A percentile compares a stretch with the other conserved stretches of the same genome.
Conservation (phyloP, 2,888 invertebrate genomes). For the Conops quadrifasciatus region DNA sequence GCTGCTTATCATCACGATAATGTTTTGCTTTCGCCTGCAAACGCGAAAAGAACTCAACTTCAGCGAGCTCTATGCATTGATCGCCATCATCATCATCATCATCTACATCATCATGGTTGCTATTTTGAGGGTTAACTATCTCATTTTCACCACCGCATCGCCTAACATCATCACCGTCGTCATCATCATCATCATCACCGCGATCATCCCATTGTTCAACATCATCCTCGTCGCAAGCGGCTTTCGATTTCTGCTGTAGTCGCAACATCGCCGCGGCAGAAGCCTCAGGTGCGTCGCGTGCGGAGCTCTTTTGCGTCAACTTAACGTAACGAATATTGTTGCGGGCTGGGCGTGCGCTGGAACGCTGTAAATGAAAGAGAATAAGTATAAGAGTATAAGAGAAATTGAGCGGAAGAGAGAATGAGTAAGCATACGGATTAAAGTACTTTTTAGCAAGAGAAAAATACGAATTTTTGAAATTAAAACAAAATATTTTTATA, state of each 20-base stretch:
- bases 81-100: background rate
- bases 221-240: conserved; percentile 42
- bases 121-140: background rate
- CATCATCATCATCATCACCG: conserved; percentile 28
- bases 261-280: conserved; percentile 46
- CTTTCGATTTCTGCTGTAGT: conserved; percentile 50
- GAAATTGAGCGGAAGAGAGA: background rate
- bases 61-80: conserved; percentile 5
- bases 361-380: conserved; percentile 50
- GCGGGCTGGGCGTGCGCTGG: conserved; percentile 54
- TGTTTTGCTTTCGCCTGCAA: background rate
- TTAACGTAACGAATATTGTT: conserved; percentile 61
- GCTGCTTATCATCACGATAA: conserved; percentile 2
- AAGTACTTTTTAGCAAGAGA: background rate
- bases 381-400: conserved; percentile 9
- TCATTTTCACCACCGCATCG: conserved; percentile 26
- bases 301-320: conserved; percentile 51
- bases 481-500: background rate
- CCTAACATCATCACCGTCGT: conserved; percentile 32
- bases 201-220: conserved; percentile 16
- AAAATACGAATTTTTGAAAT: background rate
- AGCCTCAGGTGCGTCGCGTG: conserved; percentile 42
- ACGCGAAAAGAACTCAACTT: conserved; percentile 14
- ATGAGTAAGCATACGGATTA: background rate
- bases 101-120: conserved; percentile 6